phyloP scores from a whole-genome alignment of 1,140 invertebrate species.

The Rhyzopertha dominica region DNA sequence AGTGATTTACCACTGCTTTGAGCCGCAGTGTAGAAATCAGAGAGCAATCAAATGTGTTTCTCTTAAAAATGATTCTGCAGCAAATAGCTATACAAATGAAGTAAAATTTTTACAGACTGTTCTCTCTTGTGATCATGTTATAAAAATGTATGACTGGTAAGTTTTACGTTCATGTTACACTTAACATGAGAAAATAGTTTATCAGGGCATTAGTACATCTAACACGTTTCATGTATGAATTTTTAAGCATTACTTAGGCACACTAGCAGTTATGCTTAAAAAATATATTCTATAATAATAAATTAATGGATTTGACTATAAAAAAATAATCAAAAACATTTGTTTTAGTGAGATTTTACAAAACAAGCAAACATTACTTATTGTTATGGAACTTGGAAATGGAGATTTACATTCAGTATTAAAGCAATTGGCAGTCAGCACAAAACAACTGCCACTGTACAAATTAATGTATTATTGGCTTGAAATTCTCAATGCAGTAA shows the following conservation, averaged over 20 bases:
- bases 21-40: conserved; percentile 13
- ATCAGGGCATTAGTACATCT: too few relatives aligned
- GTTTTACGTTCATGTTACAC: too few relatives aligned
- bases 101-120: conserved; percentile 75
- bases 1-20: conserved; percentile 24
- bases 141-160: conserved; percentile 84
- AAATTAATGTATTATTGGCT: conserved; percentile 85
- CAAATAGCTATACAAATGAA: conserved; percentile 83
- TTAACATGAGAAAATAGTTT: too few relatives aligned
- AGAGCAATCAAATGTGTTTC: conserved; percentile 50
- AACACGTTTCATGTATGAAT: too few relatives aligned
- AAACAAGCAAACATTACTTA: conserved; percentile 60
- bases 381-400: conserved; percentile 90
- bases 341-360: conserved; percentile 52
- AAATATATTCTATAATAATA: too few relatives aligned
- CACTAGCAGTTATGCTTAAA: too few relatives aligned
- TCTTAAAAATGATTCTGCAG: conserved; percentile 57
- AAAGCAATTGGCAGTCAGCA: conserved; percentile 52
- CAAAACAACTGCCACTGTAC: conserved; percentile 56
- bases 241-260: too few relatives aligned
- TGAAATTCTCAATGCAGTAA: conserved; percentile 85
- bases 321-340: too few relatives aligned
- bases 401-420: conserved; percentile 76
- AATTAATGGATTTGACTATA: too few relatives aligned
- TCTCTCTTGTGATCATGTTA: conserved; percentile 73